Evolutionary conservation across 2,113 vertebrate species (phyloP).

Genomic region (Colaptes auratus): DNA sequence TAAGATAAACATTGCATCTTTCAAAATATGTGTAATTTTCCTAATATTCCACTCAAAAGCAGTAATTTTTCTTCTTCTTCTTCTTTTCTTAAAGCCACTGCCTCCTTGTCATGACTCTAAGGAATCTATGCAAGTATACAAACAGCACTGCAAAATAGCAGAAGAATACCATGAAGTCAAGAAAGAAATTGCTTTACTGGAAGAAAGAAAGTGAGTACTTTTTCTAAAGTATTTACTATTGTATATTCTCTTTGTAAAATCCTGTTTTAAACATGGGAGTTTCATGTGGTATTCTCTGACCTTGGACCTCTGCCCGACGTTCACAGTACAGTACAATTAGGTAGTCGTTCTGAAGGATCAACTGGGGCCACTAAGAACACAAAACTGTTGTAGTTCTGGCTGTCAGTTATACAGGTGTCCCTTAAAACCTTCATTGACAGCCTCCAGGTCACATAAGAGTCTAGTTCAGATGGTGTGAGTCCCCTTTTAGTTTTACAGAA

Average conservation of each 20-base stretch:
- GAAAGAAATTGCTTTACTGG: slow-evolving; percentile 90
- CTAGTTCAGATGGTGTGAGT: not conserved
- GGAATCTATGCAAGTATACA: slow-evolving; percentile 95
- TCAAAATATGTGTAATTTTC: not conserved
- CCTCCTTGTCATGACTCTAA: slow-evolving; percentile 88
- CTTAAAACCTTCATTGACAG: not conserved
- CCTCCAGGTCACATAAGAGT: not conserved
- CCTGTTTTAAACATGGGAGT: not conserved
- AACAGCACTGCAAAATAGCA: slow-evolving; percentile 95
- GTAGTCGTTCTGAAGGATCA: not conserved
- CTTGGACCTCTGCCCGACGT: not conserved
- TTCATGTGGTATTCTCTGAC: not conserved
- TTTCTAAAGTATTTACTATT: not conserved
- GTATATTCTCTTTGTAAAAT: not conserved
- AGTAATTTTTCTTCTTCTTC: not conserved
- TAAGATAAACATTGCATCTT: not conserved
- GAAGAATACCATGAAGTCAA: slow-evolving; percentile 95
- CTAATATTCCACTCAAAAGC: not conserved
- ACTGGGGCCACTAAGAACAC: not conserved
- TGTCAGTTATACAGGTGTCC: not conserved
- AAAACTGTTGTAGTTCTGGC: not conserved
- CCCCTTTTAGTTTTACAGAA: not conserved
- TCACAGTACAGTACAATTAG: not conserved
- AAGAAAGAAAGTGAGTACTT: slow-evolving; percentile 91
- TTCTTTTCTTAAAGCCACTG: slow-evolving; percentile 83